Evolutionary conservation across 2,113 vertebrate species (phyloP), one percentile per base, ranked within the genome.

Genomic region (Columba livia): DNA sequence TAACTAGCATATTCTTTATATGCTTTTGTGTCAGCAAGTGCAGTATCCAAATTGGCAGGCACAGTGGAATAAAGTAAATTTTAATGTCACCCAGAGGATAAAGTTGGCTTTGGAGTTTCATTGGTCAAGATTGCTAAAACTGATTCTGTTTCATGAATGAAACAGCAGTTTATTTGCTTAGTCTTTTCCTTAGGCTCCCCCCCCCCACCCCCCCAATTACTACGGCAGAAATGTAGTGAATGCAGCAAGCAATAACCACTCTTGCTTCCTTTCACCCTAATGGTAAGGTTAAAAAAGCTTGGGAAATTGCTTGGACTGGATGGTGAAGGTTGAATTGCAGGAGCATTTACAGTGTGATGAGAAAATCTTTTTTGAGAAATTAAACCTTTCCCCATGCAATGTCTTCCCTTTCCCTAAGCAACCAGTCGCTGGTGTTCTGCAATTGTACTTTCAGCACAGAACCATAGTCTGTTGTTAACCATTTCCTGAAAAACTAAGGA

Each of bases 221-320:
- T 73, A 13, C 40, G 75, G 42, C 25, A 89, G 86, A 91, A 88
- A 74, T 0, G 0, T 11, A 40, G 28, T 32, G 72, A 77, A 44
- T 75, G 38, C 31, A 32, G 44, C 89, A 81, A 90, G n/a, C 53
- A 75, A 15, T 64, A 84, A 65, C 48, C 28, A 12, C 44, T 75
- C 44, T 36, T 61, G 21, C 57, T 92, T 79, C 51, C 77, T 80
- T 79, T 84, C 50, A 67, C 29, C 42, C 65, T 54, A 36, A 79
- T 89, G 84, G 58, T 66, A 69, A 90, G 67, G 42, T 83, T 95
- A 88, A 93, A 65, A 74, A 77, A 95, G 84, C 48, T 75, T 71
- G 70, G 85, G 91, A 89, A 91, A 90, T 83, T 94, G 18, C 65
- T 91, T 92, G 81, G 92, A 75, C 69, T 54, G 74, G 88, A 74